These are phyloP conservation scores for Meganola albula DNA, from an alignment of 2,888 invertebrate genomes.

Conservation along the genomic window DNA sequence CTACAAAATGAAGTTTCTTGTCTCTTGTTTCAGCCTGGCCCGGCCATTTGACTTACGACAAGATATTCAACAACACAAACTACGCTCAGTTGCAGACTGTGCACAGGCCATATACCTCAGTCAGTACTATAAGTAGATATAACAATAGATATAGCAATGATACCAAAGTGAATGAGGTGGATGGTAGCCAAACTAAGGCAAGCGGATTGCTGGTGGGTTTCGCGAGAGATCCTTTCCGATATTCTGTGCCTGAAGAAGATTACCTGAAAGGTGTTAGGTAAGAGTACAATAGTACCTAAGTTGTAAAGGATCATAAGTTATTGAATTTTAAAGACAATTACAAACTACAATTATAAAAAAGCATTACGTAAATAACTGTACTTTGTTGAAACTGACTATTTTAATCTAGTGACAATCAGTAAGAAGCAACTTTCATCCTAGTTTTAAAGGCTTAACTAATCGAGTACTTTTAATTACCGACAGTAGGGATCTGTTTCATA, in stretches of 20 bases:
- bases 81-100: conserved; percentile 50
- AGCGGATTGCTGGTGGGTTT: conserved; percentile 54
- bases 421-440: no score
- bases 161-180: conserved; percentile 43
- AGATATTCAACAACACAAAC: conserved; percentile 56
- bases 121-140: conserved; percentile 25
- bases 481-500: no score
- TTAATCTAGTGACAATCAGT: no score
- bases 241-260: conserved; percentile 58
- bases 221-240: conserved; percentile 60
- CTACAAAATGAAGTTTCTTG: background rate
- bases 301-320: no score
- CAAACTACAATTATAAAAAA: no score
- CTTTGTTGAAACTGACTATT: no score
- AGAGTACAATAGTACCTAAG: conserved; percentile 15
- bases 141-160: conserved; percentile 28
- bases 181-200: conserved; percentile 25
- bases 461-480: no score
- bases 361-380: no score
- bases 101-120: conserved; percentile 39
- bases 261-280: conserved; percentile 61
- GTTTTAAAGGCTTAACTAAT: no score
- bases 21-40: conserved; percentile 50
- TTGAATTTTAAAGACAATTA: no score
- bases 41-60: conserved; percentile 47